Percentiles rank a stretch among this genome's conserved stretches.
Evolutionary conservation across 2,888 invertebrate species (phyloP).

Genomic region (Linyphia triangularis): DNA sequence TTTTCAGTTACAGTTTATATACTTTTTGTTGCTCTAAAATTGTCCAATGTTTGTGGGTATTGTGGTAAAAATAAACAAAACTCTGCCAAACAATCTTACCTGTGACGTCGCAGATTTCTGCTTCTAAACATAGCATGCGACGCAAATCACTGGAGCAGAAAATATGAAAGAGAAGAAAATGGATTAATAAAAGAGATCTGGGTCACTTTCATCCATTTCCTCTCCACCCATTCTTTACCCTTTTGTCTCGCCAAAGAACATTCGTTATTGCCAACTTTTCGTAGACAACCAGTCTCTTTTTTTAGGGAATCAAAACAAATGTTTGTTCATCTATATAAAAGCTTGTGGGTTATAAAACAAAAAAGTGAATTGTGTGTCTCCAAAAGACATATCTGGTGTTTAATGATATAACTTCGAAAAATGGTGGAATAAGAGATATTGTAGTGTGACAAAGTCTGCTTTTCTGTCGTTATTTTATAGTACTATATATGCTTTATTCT

Average conservation of each 20-base stretch:
- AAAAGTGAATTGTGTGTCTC: background rate
- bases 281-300: constrained; percentile 12
- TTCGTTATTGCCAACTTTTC: constrained; percentile 36
- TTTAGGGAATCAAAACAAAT: constrained; percentile 40
- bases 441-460: background rate
- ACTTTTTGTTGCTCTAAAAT: no score
- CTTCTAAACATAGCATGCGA: constrained; percentile 7
- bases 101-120: background rate
- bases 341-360: background rate
- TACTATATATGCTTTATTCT: no score
- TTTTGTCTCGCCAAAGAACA: constrained; percentile 33
- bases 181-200: constrained; percentile 50
- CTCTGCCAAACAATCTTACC: background rate
- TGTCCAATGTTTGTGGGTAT: no score
- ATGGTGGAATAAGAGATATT: background rate
- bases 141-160: background rate
- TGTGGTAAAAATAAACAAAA: no score
- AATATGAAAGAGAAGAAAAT: constrained; percentile 25
- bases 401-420: background rate
- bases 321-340: constrained; percentile 8
- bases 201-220: constrained; percentile 56
- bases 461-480: background rate
- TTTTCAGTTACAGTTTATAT: no score
- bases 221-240: constrained; percentile 28
- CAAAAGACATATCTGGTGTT: background rate